Conservation (phyloP, 2,113 vertebrate species). For the Coracopsis vasa region DNA sequence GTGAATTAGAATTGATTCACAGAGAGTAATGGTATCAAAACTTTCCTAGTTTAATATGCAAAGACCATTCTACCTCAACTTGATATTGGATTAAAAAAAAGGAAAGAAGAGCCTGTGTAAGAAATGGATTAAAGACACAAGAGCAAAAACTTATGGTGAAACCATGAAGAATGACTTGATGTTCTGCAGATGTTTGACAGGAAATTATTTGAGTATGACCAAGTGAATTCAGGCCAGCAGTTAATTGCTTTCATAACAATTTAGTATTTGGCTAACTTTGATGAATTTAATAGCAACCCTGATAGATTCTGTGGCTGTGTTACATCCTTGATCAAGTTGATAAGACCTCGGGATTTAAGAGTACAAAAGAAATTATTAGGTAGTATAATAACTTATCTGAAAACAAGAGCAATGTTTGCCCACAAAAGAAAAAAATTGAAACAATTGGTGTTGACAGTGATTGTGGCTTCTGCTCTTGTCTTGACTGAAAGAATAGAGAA, state of each 20-base stretch:
- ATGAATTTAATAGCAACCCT: neutral
- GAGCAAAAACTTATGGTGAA: neutral
- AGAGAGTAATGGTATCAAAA: neutral
- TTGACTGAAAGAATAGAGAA: neutral
- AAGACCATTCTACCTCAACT: neutral
- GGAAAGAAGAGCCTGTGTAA: neutral
- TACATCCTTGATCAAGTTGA: neutral
- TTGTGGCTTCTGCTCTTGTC: neutral
- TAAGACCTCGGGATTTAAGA: neutral
- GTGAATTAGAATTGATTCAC: neutral
- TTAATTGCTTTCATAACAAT: constrained; percentile 14
- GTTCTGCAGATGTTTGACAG: constrained; percentile 30
- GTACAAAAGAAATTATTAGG: neutral
- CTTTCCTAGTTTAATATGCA: neutral
- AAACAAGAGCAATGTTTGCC: neutral
- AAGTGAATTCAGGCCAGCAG: neutral
- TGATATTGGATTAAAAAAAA: neutral
- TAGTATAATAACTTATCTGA: neutral
- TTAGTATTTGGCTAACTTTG: neutral
- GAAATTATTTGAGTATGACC: neutral
- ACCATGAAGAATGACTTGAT: neutral
- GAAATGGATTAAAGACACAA: neutral
- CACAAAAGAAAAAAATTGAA: neutral
- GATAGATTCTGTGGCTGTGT: neutral
- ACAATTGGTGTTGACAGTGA: neutral